phyloP scores from a whole-genome alignment of 2,888 invertebrate species.

The Saturnia japonica region DNA sequence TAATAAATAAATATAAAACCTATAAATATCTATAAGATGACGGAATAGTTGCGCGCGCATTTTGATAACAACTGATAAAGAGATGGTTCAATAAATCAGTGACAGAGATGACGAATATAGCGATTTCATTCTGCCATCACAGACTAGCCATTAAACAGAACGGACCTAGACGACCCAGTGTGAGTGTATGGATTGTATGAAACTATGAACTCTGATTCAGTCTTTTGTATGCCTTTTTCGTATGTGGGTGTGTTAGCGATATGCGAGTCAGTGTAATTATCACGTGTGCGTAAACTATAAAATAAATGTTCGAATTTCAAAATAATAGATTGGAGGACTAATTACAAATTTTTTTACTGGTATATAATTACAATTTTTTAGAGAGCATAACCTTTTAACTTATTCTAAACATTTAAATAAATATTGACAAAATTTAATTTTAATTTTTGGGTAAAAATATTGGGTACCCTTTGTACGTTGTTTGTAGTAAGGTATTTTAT shows the following conservation, averaged over 20 bases:
- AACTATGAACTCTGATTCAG: conserved; percentile 43
- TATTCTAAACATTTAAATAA: neutral
- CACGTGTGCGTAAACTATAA: conserved; percentile 55
- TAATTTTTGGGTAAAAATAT: neutral
- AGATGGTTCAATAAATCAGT: conserved; percentile 60
- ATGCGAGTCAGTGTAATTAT: conserved; percentile 40
- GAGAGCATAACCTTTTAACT: neutral
- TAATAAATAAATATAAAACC: neutral
- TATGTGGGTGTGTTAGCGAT: conserved; percentile 49
- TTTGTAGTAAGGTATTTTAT: conserved; percentile 14
- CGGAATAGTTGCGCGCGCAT: conserved; percentile 51
- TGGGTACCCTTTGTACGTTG: neutral
- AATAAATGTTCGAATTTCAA: conserved; percentile 21
- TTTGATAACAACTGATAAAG: conserved; percentile 45
- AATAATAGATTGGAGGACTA: neutral
- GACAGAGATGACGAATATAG: conserved; percentile 51
- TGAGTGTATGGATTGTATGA: no score
- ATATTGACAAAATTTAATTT: neutral
- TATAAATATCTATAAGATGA: conserved; percentile 21
- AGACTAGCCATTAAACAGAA: conserved; percentile 32
- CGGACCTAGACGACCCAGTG: no score
- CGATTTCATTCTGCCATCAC: conserved; percentile 41
- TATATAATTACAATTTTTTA: neutral
- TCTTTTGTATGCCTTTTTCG: conserved; percentile 54
- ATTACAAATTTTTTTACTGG: neutral